Base-by-base conservation (phyloP, 2,113 vertebrate species). In the Stictonetta naevosa region DNA sequence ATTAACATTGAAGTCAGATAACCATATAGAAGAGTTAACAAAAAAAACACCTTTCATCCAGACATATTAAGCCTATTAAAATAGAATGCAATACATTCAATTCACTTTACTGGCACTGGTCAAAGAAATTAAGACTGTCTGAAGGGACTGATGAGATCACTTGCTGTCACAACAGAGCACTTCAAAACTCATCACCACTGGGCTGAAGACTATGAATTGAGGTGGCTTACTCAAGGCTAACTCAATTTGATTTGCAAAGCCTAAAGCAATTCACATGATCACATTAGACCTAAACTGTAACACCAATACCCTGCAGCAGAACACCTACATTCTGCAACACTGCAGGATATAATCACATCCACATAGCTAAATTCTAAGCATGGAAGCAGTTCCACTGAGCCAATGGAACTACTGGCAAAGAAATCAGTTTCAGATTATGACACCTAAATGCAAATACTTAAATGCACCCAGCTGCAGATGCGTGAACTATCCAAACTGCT, bases 201-300 rank as follows among this genome's bases (percentile, higher is more conserved):
- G 52, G 40, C 1, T 58, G 63, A 88, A 86, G 34, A 72, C 60
- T 83, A 85, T 34, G 55, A 85, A 90, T 8, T 10, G 71, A 85
- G 48, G 33, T 34, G 67, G 15, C 11, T 90, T 79, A 83, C 11
- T 50, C 67, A 94, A 95, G 16, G 59, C 50, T 85, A 38, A 90
- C 85, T 81, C 87, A 79, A 83, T 71, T 91, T 59, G 40, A 88
- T 85, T 92, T 83, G 44, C 67, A 79, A 94, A 94, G 8, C 17
- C 13, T 40, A 25, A 92, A 83, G 58, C 42, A 93, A 66, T 73
- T 94, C 38, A 76, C 34, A 10, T 22, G 44, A 92, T 40, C 50
- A 53, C 73, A 73, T 83, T 55, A 85, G 36, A 60, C 67, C 63
- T n/a, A 68, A 75, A 82, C 33, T 63, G 42, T 69, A 82, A 87